Base-by-base conservation (phyloP, 2,888 invertebrate genomes). In the Synanthedon tipuliformis region DNA sequence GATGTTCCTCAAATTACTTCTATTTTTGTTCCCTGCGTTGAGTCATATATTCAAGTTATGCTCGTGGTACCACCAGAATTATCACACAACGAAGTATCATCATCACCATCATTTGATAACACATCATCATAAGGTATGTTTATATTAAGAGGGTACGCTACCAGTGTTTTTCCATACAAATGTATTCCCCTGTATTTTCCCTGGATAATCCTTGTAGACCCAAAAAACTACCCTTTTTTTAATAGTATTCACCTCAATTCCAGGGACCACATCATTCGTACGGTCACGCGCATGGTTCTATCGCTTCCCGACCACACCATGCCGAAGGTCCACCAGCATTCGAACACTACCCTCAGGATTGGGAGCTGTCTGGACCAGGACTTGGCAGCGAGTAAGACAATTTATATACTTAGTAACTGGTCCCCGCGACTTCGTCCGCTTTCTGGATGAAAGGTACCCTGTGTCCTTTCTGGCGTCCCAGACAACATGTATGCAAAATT, bases 21-120 rank as follows among this genome's bases (percentile, higher is more conserved):
- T 95, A 18, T 95, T 95, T 88, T 69, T 95, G 45, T 94, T 95
- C 80, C 95, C 95, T 1, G 94, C 94, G 0, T 77, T 95, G 57
- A 91, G 93, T 53, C 94, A 95, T 71, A 89, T 95, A 56, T 95
- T 95, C 85, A 95, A 95, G 73, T 84, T 95, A 13, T 95, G 95
- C 75, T 93, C 94, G 4, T 93, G 93, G 86, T 95, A 94, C 66
- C 93, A 94, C 60, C 90, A 92, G 63, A 89, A 89, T 58, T 91
- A 90, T 65, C 92, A 93, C 63, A 89, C 90, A 13, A 92, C 93
- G 50, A 94, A 94, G 69, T 93, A 89, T 66, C 94, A 95, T 73
- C 94, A 94, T 64, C 94, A 94, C 68, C 94, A 94, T 67, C 94
- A 94, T 72, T 88, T 93, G 80, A 91, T 94, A 55, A 92, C 93